A percentile compares a stretch with the other conserved stretches of the same genome.
Conservation (phyloP, 2,113 vertebrate genomes). For the Misgurnus mizolepis region DNA sequence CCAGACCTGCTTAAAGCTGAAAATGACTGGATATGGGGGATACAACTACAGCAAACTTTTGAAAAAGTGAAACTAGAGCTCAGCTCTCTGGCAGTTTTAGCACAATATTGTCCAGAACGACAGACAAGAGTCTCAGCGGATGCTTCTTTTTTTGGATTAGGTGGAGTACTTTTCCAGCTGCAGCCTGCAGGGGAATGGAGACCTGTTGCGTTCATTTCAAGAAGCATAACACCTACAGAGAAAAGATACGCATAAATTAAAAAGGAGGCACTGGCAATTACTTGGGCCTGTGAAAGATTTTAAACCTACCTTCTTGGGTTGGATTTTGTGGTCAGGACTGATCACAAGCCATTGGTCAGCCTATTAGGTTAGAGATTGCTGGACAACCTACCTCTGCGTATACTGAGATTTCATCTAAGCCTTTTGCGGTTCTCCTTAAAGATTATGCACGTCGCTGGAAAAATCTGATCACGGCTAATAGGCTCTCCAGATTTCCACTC, state of each 20-base stretch:
- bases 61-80: conserved; percentile 1
- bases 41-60: not conserved
- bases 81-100: not conserved
- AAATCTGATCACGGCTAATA: not conserved
- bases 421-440: not conserved
- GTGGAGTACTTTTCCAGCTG: not conserved
- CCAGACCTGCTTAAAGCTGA: conserved; percentile 16
- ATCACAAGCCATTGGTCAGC: conserved; percentile 14
- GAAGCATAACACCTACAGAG: not conserved
- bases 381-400: not conserved
- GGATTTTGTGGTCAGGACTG: conserved; percentile 1
- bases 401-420: not conserved
- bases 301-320: conserved; percentile 2
- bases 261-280: not conserved
- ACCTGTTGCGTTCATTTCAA: not conserved
- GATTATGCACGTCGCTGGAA: conserved; percentile 9
- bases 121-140: not conserved
- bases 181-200: not conserved
- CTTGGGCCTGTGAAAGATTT: conserved; percentile 12
- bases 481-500: not conserved
- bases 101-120: not conserved
- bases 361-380: not conserved
- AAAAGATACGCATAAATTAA: not conserved
- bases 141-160: conserved; percentile 6
- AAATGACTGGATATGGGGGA: not conserved